Percentiles rank a stretch among this genome's conserved stretches.
These are phyloP conservation scores for Phoronis australis DNA, from an alignment of 2,888 invertebrate species.

Conservation along the genomic window DNA sequence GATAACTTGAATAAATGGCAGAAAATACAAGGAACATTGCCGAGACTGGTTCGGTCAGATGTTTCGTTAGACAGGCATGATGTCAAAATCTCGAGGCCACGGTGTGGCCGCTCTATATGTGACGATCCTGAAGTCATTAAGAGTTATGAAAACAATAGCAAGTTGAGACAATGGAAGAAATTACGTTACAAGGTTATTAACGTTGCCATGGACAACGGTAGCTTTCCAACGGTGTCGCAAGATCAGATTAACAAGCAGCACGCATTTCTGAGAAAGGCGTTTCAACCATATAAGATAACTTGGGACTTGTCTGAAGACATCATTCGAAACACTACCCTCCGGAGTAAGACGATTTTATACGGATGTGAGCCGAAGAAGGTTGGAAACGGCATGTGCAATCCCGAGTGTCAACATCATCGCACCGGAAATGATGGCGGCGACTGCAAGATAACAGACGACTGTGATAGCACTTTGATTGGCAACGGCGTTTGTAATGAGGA, in stretches of 20 bases:
- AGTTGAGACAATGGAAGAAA: conserved; percentile 24
- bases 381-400: conserved; percentile 37
- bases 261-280: conserved; percentile 27
- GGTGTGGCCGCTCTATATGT: conserved; percentile 42
- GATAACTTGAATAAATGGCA: conserved; percentile 21
- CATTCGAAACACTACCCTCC: conserved; percentile 25
- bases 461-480: conserved; percentile 14
- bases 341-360: conserved; percentile 27
- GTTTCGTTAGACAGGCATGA: conserved; percentile 17
- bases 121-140: conserved; percentile 37
- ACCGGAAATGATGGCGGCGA: conserved; percentile 48
- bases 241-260: conserved; percentile 33
- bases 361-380: conserved; percentile 34
- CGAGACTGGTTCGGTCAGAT: conserved; percentile 18
- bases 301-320: conserved; percentile 21
- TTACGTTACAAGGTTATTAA: conserved; percentile 35
- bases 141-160: conserved; percentile 23
- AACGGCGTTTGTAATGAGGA: conserved; percentile 37
- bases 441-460: conserved; percentile 23
- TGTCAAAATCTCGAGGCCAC: conserved; percentile 25
- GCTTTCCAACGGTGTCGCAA: conserved; percentile 27
- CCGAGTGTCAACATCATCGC: conserved; percentile 29
- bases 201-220: conserved; percentile 32
- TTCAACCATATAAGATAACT: conserved; percentile 37
- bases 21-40: conserved; percentile 4